phyloP scores from a whole-genome alignment of 2,113 vertebrate species.

The Spheniscus mendiculus region DNA sequence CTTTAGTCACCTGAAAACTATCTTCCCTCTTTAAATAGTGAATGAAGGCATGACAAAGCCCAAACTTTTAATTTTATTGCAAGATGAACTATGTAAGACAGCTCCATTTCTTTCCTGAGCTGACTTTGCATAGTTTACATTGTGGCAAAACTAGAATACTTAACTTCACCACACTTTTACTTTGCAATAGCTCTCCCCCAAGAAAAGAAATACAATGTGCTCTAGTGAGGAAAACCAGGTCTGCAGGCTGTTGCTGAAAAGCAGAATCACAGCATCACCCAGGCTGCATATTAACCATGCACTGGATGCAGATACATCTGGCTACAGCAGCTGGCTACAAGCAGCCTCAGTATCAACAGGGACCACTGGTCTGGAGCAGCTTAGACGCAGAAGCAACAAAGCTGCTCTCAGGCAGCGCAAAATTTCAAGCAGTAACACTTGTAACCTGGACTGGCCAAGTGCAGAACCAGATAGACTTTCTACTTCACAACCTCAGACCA shows the following conservation, averaged over 20 bases:
- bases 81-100: background rate
- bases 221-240: background rate
- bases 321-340: background rate
- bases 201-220: background rate
- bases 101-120: background rate
- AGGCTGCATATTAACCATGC: background rate
- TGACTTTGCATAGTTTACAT: background rate
- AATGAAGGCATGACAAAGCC: background rate
- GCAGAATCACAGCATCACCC: background rate
- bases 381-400: background rate
- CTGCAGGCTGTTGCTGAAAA: background rate
- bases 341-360: background rate
- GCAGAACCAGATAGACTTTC: background rate
- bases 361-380: background rate
- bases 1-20: background rate
- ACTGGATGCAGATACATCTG: background rate
- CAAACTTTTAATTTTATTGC: background rate
- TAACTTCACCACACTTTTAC: background rate
- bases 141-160: background rate
- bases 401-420: background rate
- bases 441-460: background rate
- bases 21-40: background rate
- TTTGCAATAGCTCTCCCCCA: background rate
- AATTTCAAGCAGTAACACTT: background rate
- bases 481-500: background rate